Percentiles rank a stretch among this genome's conserved stretches.
These are phyloP conservation scores for Eulemur rufifrons DNA, from an alignment of 2,113 vertebrate genomes.

Conservation along the genomic window DNA sequence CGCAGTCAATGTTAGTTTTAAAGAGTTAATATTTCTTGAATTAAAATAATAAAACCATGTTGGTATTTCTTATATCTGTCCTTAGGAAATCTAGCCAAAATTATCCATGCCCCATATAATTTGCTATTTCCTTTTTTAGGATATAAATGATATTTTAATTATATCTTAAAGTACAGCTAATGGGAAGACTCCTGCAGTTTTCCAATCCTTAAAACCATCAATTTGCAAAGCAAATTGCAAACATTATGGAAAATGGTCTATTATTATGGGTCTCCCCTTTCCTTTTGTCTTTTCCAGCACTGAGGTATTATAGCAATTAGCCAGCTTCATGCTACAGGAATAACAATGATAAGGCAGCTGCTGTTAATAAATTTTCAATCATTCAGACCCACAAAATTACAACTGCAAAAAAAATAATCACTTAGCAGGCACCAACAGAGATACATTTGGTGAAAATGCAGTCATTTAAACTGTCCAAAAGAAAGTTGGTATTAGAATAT, in stretches of 20 bases:
- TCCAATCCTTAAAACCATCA: constrained; percentile 59
- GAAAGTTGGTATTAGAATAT: neutral
- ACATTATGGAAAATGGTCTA: constrained; percentile 24
- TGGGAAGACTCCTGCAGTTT: constrained; percentile 41
- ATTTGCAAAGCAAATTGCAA: constrained; percentile 59
- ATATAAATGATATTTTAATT: constrained; percentile 63
- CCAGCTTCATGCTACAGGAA: neutral
- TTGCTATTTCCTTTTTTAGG: constrained; percentile 42
- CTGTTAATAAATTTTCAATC: neutral
- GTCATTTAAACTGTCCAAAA: neutral
- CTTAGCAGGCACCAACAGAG: neutral
- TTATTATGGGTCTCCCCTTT: neutral
- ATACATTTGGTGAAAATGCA: neutral
- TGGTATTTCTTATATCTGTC: neutral
- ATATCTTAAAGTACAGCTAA: constrained; percentile 47
- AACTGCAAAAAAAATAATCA: neutral
- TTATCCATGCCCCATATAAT: constrained; percentile 14
- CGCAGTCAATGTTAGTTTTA: neutral
- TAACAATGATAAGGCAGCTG: neutral
- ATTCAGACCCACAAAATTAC: neutral
- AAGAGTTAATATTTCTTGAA: constrained; percentile 23
- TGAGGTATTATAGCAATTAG: constrained; percentile 49
- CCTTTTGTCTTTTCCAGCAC: neutral
- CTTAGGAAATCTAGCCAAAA: constrained; percentile 25
- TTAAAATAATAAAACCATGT: neutral